phyloP scores from a whole-genome alignment of 1,140 invertebrate species.

The Eurosta solidaginis region DNA sequence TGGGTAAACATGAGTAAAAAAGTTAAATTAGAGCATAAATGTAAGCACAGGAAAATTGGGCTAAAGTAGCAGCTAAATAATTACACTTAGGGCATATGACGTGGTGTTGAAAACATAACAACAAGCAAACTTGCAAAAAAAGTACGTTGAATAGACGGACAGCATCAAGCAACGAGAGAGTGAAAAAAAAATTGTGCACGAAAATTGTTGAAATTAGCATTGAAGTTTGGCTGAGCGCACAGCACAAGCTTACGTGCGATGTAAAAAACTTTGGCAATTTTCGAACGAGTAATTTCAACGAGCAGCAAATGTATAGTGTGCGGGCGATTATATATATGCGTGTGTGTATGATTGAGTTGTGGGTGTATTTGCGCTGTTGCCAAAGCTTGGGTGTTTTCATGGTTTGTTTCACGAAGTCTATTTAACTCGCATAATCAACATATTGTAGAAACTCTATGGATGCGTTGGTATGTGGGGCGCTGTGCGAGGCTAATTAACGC shows the following conservation, averaged over 20 bases:
- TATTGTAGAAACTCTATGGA: not conserved
- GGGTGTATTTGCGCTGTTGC: too few species aligned
- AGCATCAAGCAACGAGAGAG: too few species aligned
- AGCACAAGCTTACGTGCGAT: not conserved
- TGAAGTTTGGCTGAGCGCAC: not conserved
- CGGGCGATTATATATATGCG: not conserved
- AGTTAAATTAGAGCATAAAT: not conserved
- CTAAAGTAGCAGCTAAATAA: not conserved
- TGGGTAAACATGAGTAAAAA: not conserved
- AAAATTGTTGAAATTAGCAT: not conserved
- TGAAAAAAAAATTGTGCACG: not conserved
- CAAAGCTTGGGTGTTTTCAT: too few species aligned
- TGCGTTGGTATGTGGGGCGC: not conserved
- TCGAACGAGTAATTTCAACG: not conserved
- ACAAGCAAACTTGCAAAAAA: not conserved
- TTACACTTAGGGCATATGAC: not conserved
- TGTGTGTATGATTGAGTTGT: not conserved
- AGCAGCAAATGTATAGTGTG: too few species aligned
- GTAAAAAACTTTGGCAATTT: slow-evolving; percentile 21
- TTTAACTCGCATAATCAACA: slow-evolving; percentile 20
- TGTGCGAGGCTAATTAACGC: not conserved
- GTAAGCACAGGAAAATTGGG: not conserved
- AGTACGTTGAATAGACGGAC: not conserved
- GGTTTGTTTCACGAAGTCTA: too few species aligned
- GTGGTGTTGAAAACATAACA: too few species aligned